A percentile compares a stretch with the other conserved stretches of the same genome.
Evolutionary conservation across 2,113 vertebrate species (phyloP).

Genomic region (Phaethon lepturus): DNA sequence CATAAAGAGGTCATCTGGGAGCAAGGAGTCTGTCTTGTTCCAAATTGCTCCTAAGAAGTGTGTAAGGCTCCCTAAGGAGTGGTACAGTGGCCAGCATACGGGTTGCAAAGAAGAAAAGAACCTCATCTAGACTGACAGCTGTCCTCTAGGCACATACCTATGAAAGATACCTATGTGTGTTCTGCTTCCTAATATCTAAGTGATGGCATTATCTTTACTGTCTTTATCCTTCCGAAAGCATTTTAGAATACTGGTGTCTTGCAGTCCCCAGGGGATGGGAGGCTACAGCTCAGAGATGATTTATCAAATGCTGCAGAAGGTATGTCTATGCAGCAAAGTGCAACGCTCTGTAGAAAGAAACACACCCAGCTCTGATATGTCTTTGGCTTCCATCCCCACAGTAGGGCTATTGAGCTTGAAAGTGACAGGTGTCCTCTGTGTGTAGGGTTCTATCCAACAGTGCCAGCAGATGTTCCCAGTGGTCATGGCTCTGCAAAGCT

Average conservation of each 20-base stretch:
- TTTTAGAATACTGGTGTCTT: not conserved
- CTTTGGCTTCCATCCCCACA: not conserved
- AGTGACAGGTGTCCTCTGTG: not conserved
- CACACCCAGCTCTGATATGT: not conserved
- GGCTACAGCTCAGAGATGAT: not conserved
- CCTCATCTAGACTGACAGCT: not conserved
- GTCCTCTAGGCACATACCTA: not conserved
- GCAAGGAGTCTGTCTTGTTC: not conserved
- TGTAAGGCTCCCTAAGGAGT: not conserved
- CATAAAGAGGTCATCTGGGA: not conserved
- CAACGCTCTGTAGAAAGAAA: not conserved
- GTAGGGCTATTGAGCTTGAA: not conserved
- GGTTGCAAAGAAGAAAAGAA: not conserved
- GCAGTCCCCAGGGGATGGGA: not conserved
- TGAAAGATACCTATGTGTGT: not conserved
- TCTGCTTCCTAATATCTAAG: not conserved
- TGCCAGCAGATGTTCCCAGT: not conserved
- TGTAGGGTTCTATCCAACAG: not conserved
- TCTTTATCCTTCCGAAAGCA: not conserved
- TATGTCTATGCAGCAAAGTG: not conserved
- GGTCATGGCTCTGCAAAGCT: not conserved
- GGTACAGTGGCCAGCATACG: fast-evolving
- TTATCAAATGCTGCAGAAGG: not conserved
- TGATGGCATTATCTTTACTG: not conserved
- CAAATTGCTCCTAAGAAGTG: not conserved